Percentiles rank a stretch among this genome's conserved stretches.
Evolutionary conservation across 2,113 vertebrate genomes (phyloP).

Genomic region (Gymnogyps californianus): DNA sequence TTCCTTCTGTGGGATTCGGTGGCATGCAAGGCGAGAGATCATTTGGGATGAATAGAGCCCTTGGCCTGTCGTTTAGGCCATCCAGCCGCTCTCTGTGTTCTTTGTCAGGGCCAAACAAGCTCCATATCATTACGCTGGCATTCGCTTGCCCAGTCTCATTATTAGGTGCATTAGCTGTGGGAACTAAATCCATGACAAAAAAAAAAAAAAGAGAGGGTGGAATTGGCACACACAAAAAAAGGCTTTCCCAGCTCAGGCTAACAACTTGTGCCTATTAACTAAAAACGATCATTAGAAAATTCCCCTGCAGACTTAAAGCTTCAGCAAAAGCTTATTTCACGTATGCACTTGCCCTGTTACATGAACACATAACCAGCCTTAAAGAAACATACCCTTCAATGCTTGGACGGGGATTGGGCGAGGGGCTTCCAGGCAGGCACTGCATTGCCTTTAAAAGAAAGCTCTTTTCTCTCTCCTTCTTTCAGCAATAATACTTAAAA

Average conservation of each 20-base stretch:
- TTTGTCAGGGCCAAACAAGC: constrained; percentile 73
- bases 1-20: neutral
- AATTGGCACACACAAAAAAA: constrained; percentile 69
- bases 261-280: constrained; percentile 77
- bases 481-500: neutral
- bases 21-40: neutral
- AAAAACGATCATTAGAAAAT: constrained; percentile 73
- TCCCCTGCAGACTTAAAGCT: constrained; percentile 53
- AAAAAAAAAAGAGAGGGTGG: constrained; percentile 50
- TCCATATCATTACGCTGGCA: constrained; percentile 65
- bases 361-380: constrained; percentile 21
- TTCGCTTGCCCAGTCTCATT: constrained; percentile 71
- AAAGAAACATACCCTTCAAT: constrained; percentile 27
- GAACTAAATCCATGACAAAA: constrained; percentile 74
- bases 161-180: constrained; percentile 75
- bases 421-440: neutral
- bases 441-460: neutral
- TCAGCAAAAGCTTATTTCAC: constrained; percentile 37
- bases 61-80: constrained; percentile 45
- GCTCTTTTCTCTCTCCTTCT: neutral
- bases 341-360: constrained; percentile 43
- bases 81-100: constrained; percentile 65
- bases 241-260: constrained; percentile 70
- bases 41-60: constrained; percentile 48
- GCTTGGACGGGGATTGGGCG: neutral